Base-by-base conservation (phyloP, 2,113 vertebrate species). In the Okapia johnstoni region DNA sequence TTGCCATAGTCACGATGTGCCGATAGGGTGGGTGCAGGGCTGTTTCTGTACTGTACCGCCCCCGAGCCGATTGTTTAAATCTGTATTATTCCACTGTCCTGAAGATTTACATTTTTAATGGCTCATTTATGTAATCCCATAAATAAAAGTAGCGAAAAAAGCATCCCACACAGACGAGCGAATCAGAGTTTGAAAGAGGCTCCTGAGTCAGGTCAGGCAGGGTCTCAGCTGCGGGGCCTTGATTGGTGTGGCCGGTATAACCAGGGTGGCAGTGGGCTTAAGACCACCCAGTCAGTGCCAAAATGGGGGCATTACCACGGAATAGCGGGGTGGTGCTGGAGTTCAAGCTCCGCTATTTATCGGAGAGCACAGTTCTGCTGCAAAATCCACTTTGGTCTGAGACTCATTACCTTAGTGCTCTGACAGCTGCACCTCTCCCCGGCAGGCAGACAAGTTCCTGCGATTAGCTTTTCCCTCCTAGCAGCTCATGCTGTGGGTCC, bases 61-160 rank as follows among this genome's bases (percentile, higher is more conserved):
- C 99, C 98, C 90, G 76, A 98, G 98, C 98, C 98, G 98, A 99
- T 99, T 99, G 99, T 99, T 99, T 98, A 99, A 99, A 99, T 98
- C 98, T 99, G 99, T 98, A 99, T 99, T 99, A 99, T 99, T 98
- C 99, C 97, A 99, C 98, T 98, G 98, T 99, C 98, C 98, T 99
- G 99, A 99, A 99, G 99, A 99, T 99, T 99, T 99, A 99, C 99
- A 99, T 99, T 99, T 99, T 99, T 99, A 99, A 99, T 99, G 99
- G 99, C 99, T 99, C 99, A 99, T 99, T 99, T 99, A 99, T 99
- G 99, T 99, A 99, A 99, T 99, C 99, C 99, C 98, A 99, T 99
- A 99, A 99, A 99, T 99, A 99, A 99, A 73, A 99, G 98, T 99
- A 98, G 98, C 97, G 79, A 99, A 98, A 99, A 99, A 99, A 99